Evolutionary conservation across 2,888 invertebrate genomes (phyloP).

Genomic region (Phymatocera aterrima): DNA sequence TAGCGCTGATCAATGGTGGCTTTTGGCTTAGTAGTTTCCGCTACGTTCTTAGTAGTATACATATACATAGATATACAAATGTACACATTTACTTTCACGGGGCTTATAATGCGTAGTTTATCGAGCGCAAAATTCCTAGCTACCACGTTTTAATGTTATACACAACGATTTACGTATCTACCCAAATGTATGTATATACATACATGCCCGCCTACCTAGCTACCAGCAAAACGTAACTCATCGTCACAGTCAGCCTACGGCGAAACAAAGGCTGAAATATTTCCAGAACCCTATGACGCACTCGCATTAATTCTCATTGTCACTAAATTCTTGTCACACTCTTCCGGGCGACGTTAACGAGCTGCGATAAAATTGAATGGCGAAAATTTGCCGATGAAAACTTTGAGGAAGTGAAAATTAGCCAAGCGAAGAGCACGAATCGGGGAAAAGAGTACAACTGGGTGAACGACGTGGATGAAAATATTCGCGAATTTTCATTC

Average conservation of each 20-base stretch:
- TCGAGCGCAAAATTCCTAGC: not conserved
- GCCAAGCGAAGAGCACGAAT: not conserved
- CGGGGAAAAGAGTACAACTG: not conserved
- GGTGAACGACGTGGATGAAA: not conserved
- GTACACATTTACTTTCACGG: not conserved
- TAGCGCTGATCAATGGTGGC: conserved; percentile 59
- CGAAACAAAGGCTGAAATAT: no score
- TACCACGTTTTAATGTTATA: conserved; percentile 15
- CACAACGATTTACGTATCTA: no score
- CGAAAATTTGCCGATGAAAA: not conserved
- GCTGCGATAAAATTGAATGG: not conserved
- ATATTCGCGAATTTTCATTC: not conserved
- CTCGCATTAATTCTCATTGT: not conserved
- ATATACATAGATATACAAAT: not conserved
- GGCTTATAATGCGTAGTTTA: conserved; percentile 30
- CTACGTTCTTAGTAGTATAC: not conserved
- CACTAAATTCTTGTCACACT: not conserved
- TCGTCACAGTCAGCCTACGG: no score
- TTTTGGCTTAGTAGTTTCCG: conserved; percentile 36
- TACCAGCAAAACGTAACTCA: no score
- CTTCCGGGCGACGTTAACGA: not conserved
- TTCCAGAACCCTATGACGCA: no score
- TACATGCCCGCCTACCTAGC: no score
- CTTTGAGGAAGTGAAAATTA: no score
- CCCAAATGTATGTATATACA: no score